Conservation (phyloP, 2,797 vertebrate species). For the Mus caroli region DNA sequence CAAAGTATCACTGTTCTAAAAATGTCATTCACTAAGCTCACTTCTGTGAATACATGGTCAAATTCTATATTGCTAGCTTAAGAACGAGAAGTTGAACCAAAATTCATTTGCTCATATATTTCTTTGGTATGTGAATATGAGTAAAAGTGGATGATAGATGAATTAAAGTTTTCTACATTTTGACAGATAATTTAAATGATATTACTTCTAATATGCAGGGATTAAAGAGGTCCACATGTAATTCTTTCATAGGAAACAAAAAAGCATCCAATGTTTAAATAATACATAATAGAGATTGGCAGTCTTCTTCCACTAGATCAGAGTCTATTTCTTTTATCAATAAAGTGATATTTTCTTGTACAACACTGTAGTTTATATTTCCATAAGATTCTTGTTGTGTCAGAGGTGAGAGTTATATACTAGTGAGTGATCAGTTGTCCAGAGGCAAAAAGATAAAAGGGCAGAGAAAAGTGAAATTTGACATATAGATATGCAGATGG, state of each 20-base stretch:
- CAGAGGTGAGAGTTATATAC: neutral
- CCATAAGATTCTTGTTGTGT: neutral
- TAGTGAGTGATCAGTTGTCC: neutral
- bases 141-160: conserved; percentile 21
- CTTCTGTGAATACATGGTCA: neutral
- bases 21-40: neutral
- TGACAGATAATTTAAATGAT: conserved; percentile 18
- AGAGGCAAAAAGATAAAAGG: neutral
- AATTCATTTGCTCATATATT: conserved; percentile 18
- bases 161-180: neutral
- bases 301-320: conserved; percentile 7
- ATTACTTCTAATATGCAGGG: neutral
- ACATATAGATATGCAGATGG: neutral
- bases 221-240: neutral
- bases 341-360: neutral
- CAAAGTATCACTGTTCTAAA: neutral
- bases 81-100: neutral
- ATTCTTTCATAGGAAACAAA: neutral
- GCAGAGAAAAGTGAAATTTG: neutral
- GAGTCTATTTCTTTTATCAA: conserved; percentile 30
- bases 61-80: neutral
- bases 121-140: conserved; percentile 1
- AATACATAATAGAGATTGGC: neutral
- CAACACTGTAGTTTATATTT: neutral
- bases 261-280: neutral